Evolutionary conservation across 2,888 invertebrate genomes (phyloP).

Genomic region (Coelopa pilipes): DNA sequence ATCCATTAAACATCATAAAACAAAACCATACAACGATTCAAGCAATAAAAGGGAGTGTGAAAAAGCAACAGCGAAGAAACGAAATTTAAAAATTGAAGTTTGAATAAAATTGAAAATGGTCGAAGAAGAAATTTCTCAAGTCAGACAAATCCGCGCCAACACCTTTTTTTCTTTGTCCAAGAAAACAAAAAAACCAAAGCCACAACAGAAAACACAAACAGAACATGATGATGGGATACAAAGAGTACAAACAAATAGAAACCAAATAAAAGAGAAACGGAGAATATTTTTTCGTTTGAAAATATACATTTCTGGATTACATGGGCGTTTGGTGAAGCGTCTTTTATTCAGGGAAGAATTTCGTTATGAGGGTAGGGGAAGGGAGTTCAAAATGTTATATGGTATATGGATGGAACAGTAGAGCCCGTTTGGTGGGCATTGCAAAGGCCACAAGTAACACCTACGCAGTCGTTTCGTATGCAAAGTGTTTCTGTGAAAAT

Average conservation of each 20-base stretch:
- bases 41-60: background rate
- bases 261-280: slow-evolving; percentile 2
- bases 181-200: too few relatives aligned
- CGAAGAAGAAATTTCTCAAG: background rate
- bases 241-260: background rate
- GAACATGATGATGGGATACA: background rate
- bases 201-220: slow-evolving; percentile 4
- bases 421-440: too few relatives aligned
- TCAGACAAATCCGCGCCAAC: slow-evolving; percentile 7
- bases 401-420: too few relatives aligned
- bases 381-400: too few relatives aligned
- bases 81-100: background rate
- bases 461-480: background rate
- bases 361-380: too few relatives aligned
- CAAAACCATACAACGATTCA: too few relatives aligned
- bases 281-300: slow-evolving; percentile 1
- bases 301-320: background rate
- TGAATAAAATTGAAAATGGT: background rate
- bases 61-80: background rate
- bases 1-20: too few relatives aligned
- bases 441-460: background rate
- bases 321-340: background rate
- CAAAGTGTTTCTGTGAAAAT: background rate
- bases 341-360: too few relatives aligned
- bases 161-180: background rate